Base-by-base conservation (phyloP, 1,140 invertebrate species). In the Neodiprion lecontei region DNA sequence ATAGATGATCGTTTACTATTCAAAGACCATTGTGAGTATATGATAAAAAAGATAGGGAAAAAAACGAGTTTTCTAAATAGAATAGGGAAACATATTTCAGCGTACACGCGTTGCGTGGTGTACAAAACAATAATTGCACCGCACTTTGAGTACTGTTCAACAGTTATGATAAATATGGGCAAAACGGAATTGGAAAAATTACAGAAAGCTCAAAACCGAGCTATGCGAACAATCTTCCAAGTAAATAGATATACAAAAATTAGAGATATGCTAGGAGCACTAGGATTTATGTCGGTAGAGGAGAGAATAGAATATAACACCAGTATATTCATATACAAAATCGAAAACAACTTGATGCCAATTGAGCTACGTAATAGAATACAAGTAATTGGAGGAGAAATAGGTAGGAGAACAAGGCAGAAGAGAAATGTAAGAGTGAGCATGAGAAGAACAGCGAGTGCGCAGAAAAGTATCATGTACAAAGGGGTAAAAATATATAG, bases 91-190 rank as follows among this genome's bases (percentile, higher is more conserved):
- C 48, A 17, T 48, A 7, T 78, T 9, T 21, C 74, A 7, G 11
- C 48, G 48, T 67, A 75, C 17, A 67, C 48, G 1, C 74, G 71
- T 73, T 53, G 48, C 14, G 71, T 49, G 4, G 21, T 80, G 2
- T 80, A 78, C 50, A 75, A 78, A 12, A 50, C 74, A 7, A 74
- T 80, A 3, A 73, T 80, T 12, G 75, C 74, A 12, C 74, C 74
- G 11, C 75, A 80, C n/a, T 69, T 80, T 47, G 72, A 77, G 23
- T 77, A 75, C 11, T 75, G 74, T 48, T 28, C 53, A n/a, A 71
- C 75, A 21, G 17, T 80, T 7, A 48, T 76, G 50, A 50, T 74
- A 7, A 72, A 17, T 48, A 73, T 75, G 71, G 68, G 23, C 28
- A 72, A 77, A 28, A 72, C 67, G 49, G 66, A 77, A 23, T 9